phyloP scores from a whole-genome alignment of 2,113 vertebrate species.

The Hypocryptadius cinnamomeus region DNA sequence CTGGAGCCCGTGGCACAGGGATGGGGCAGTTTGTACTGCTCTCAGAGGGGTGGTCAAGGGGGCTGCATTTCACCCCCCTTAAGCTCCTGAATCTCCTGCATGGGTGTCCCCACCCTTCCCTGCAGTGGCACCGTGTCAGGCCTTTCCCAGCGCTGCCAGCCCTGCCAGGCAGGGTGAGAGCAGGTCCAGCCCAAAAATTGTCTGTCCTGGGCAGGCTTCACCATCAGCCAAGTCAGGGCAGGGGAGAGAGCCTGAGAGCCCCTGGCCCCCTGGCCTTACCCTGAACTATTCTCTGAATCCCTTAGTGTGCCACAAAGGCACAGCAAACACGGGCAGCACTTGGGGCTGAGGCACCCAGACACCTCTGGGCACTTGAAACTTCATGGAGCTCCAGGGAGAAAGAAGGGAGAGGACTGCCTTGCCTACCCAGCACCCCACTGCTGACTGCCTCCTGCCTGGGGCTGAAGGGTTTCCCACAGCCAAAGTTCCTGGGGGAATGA shows the following conservation, averaged over 20 bases:
- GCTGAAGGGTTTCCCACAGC: not conserved
- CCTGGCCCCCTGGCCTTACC: not conserved
- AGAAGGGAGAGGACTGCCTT: not conserved
- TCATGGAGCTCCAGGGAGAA: not conserved
- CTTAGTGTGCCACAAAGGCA: not conserved
- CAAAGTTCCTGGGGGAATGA: not conserved
- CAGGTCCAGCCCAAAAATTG: not conserved
- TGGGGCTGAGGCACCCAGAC: not conserved
- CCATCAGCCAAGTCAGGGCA: not conserved
- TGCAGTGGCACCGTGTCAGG: not conserved
- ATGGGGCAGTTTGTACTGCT: not conserved
- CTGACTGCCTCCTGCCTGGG: not conserved
- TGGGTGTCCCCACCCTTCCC: not conserved
- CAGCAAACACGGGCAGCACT: not conserved
- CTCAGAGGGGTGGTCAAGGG: not conserved
- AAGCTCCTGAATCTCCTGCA: not conserved
- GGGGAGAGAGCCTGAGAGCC: not conserved
- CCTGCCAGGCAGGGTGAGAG: not conserved
- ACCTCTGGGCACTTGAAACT: not conserved
- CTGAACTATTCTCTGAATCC: not conserved
- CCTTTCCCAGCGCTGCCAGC: not conserved
- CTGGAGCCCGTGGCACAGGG: not conserved
- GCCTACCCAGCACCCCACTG: not conserved
- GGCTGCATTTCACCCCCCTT: not conserved
- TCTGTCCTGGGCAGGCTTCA: not conserved